These are phyloP conservation scores for Temnothorax nylanderi DNA, from an alignment of 1,140 invertebrate genomes.

Conservation along the genomic window DNA sequence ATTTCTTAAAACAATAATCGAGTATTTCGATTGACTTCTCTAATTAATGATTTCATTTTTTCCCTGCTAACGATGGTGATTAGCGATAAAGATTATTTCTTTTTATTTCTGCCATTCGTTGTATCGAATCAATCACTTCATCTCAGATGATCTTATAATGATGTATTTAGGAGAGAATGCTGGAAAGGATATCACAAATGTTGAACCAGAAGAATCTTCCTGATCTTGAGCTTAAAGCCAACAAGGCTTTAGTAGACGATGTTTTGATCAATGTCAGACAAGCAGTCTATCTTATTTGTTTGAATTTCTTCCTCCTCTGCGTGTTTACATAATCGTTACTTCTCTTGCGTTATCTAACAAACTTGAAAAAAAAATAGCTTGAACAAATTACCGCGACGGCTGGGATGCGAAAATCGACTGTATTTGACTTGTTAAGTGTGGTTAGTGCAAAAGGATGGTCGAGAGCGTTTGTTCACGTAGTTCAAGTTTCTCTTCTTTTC, in stretches of 20 bases:
- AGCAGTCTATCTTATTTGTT: not conserved
- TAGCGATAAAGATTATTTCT: constrained; percentile 8
- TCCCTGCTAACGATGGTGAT: not conserved
- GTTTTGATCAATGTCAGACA: not conserved
- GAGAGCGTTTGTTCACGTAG: constrained; percentile 1
- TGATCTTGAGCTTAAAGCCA: not conserved
- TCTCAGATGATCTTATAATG: constrained; percentile 11
- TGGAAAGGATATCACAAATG: constrained; percentile 1
- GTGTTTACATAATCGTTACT: not conserved
- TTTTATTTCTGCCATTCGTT: constrained; percentile 11
- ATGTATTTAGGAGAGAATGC: not conserved
- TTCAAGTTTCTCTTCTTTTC: not conserved
- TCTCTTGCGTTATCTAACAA: not conserved
- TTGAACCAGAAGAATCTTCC: not conserved
- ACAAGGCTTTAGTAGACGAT: not conserved
- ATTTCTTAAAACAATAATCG: not conserved
- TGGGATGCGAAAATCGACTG: not conserved
- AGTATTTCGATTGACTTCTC: not conserved
- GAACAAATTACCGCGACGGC: constrained; percentile 9
- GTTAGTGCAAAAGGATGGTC: not conserved
- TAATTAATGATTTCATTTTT: not conserved
- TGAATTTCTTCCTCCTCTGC: not conserved
- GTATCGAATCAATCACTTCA: constrained; percentile 4
- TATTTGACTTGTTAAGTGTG: constrained; percentile 21
- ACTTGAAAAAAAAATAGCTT: not conserved